Percentiles rank a stretch among this genome's conserved stretches.
These are phyloP conservation scores for Esox lucius DNA, from an alignment of 2,797 vertebrate species.

Conservation along the genomic window DNA sequence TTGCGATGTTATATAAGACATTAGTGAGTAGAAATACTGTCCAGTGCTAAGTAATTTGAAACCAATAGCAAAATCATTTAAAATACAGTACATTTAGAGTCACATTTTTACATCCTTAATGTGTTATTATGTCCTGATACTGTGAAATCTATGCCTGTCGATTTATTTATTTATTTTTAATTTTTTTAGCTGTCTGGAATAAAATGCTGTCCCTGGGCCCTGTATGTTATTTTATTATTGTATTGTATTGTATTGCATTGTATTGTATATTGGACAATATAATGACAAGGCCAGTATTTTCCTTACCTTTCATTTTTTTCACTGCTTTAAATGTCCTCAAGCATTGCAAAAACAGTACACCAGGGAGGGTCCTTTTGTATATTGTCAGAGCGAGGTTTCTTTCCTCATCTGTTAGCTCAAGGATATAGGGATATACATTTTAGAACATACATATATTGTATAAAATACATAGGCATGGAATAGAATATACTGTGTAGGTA, in stretches of 20 bases:
- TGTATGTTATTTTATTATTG: not conserved
- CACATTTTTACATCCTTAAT: too few species aligned
- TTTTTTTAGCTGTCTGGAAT: not conserved
- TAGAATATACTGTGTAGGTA: not conserved
- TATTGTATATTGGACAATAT: not conserved
- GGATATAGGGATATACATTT: not conserved
- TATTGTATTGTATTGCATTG: too few species aligned
- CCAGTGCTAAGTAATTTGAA: too few species aligned
- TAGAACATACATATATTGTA: not conserved
- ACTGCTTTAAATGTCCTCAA: not conserved
- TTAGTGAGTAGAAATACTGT: too few species aligned
- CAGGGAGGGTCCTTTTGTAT: slow-evolving; percentile 16
- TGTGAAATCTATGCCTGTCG: too few species aligned
- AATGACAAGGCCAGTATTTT: not conserved
- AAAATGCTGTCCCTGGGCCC: not conserved
- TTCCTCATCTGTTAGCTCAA: not conserved
- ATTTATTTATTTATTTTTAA: not conserved
- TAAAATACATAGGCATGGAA: not conserved
- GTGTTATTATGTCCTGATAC: too few species aligned
- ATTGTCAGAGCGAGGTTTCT: slow-evolving; percentile 19
- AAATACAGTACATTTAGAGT: too few species aligned
- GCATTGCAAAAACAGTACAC: not conserved
- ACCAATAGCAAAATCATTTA: not conserved
- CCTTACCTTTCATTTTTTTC: not conserved
- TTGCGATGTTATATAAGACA: too few species aligned